Evolutionary conservation across 1,140 invertebrate genomes (phyloP).

Genomic region (Apis dorsata): DNA sequence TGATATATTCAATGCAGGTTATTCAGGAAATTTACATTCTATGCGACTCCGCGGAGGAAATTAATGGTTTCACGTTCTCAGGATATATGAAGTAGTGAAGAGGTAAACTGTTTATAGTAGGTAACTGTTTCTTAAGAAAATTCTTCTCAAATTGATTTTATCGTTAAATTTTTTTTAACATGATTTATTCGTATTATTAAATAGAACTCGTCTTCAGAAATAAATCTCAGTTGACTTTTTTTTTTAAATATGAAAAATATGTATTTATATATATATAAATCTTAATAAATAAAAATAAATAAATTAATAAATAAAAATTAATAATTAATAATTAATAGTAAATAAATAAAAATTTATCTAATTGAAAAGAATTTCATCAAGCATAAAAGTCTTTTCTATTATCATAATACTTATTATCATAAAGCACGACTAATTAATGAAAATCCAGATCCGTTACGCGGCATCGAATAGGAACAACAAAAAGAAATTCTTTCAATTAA

Average conservation of each 20-base stretch:
- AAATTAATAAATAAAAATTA: no score
- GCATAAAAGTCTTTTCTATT: neutral
- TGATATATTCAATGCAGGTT: slow-evolving; percentile 4
- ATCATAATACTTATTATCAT: neutral
- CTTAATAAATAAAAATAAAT: no score
- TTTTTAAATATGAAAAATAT: neutral
- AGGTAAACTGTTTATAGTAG: neutral
- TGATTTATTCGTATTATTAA: neutral
- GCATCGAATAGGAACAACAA: neutral
- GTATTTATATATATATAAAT: no score
- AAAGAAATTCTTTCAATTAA: neutral
- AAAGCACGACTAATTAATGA: neutral
- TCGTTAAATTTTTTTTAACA: neutral
- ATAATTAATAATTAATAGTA: no score
- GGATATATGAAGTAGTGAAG: slow-evolving; percentile 13
- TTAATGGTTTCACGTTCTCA: neutral
- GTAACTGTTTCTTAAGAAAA: neutral
- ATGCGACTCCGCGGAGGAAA: neutral
- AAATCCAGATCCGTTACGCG: neutral
- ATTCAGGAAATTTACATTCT: neutral
- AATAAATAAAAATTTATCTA: neutral
- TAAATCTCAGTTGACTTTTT: no score
- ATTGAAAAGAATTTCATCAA: neutral
- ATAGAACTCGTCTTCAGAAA: no score
- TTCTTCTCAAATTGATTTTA: neutral